Evolutionary conservation across 2,888 invertebrate species (phyloP).

Genomic region (Proisotoma minuta): DNA sequence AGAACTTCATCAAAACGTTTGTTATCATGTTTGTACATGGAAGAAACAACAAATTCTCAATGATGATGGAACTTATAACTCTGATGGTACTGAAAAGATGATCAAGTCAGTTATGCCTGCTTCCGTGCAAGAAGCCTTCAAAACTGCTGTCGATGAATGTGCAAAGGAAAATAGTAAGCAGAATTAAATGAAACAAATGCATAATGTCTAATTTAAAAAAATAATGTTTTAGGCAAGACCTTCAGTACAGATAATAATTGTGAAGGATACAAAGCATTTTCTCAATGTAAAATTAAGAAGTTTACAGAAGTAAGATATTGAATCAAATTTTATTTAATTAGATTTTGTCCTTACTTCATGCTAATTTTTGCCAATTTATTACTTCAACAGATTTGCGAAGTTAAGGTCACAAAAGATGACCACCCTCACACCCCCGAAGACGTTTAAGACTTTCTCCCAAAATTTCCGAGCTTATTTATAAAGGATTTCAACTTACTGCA

Average conservation of each 20-base stretch:
- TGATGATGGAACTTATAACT: background rate
- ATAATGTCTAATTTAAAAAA: background rate
- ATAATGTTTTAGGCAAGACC: conserved; percentile 12
- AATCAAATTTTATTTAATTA: no score
- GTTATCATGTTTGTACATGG: conserved; percentile 14
- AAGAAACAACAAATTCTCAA: conserved; percentile 17
- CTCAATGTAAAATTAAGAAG: conserved; percentile 4
- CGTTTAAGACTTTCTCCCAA: no score
- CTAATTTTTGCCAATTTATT: background rate
- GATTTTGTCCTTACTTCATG: no score
- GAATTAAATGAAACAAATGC: background rate
- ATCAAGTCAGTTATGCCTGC: conserved; percentile 11
- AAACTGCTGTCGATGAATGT: background rate
- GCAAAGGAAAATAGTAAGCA: background rate
- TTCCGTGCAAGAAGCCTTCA: conserved; percentile 5
- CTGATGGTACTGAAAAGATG: background rate
- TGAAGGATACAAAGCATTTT: conserved; percentile 10
- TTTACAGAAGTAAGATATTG: conserved; percentile 18
- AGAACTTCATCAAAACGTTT: conserved; percentile 9
- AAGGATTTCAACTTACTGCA: no score
- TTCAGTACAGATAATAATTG: conserved; percentile 18
- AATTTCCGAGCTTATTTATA: no score
- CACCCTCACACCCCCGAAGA: no score
- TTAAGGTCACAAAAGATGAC: background rate
- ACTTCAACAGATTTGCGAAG: background rate